Base-by-base conservation (phyloP, 2,113 vertebrate genomes). In the Silurus glanis region DNA sequence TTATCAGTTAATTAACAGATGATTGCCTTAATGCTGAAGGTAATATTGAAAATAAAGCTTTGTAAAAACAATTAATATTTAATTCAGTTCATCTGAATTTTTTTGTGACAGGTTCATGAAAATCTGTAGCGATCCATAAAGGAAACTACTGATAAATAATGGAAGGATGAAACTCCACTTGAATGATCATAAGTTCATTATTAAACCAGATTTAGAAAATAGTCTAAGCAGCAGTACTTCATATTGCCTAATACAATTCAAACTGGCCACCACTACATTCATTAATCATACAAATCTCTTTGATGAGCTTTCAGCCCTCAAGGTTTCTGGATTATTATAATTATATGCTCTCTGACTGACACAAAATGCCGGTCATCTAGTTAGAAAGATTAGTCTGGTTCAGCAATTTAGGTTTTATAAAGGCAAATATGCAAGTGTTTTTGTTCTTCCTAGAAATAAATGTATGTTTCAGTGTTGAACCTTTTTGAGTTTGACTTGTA, bases 251-350 rank as follows among this genome's bases (percentile, higher is more conserved):
- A 72, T 72, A 55, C 21, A 59, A 10, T 72, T 74, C 13, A 10
- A 74, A 6, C 0, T 61, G 69, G 83, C 78, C 83, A 55, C 59
- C 74, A 62, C 83, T 69, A 8, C 59, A 64, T 23, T 16, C 72
- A 3, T 49, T 51, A 61, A 75, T 75, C 28, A 58, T 47, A 74
- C 9, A 62, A 61, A 78, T 76, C 67, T 28, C 23, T 59, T n/a
- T 81, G 81, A 86, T 86, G 85, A 86, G 85, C 83, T 85, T 85
- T 78, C 84, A 83, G 9, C 10, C 45, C 71, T 82, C 61, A 78
- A 85, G 84, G 69, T 66, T 85, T 69, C 17, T 66, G 62, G 49
- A 21, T 25, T 55, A 59, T 62, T 82, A 45, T 75, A 85, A 88
- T 67, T 85, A 37, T 51, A 67, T 88, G 19, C 55, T 82, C 80